A percentile compares a stretch with the other conserved stretches of the same genome.
Evolutionary conservation across 2,888 invertebrate genomes (phyloP).

Genomic region (Prosapia bicincta): DNA sequence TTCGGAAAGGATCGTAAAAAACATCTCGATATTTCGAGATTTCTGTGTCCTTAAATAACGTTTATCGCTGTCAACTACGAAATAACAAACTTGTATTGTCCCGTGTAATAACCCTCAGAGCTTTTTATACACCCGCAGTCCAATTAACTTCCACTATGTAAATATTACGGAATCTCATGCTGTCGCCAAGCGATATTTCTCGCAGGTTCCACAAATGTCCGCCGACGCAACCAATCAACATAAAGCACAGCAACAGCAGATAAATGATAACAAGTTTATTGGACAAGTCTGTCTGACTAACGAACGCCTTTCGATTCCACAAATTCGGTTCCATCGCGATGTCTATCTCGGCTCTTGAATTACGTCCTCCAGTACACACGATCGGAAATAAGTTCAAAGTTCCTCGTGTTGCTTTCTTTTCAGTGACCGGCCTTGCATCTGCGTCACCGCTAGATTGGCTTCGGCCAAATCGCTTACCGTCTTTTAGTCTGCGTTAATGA

Average conservation of each 20-base stretch:
- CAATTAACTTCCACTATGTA: background rate
- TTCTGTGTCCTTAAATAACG: too few relatives aligned
- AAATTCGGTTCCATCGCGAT: background rate
- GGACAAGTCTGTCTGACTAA: background rate
- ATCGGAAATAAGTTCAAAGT: background rate
- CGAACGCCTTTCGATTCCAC: background rate
- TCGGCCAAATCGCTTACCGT: too few relatives aligned
- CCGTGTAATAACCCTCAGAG: too few relatives aligned
- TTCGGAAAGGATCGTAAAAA: too few relatives aligned
- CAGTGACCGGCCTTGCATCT: background rate
- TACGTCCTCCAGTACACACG: background rate
- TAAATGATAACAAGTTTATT: slow-evolving; percentile 2
- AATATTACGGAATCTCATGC: background rate
- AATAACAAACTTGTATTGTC: too few relatives aligned
- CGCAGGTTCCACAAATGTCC: background rate
- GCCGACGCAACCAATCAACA: background rate
- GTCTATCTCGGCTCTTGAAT: background rate
- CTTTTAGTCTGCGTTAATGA: too few relatives aligned
- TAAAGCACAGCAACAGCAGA: background rate
- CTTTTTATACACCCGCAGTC: too few relatives aligned
- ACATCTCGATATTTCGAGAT: too few relatives aligned
- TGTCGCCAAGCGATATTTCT: background rate
- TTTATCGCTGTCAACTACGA: too few relatives aligned
- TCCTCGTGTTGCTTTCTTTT: background rate
- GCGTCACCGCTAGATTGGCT: background rate